Evolutionary conservation across 2,888 invertebrate genomes (phyloP), one percentile per base, ranked within the genome.

Genomic region (Patella ulyssiponensis): DNA sequence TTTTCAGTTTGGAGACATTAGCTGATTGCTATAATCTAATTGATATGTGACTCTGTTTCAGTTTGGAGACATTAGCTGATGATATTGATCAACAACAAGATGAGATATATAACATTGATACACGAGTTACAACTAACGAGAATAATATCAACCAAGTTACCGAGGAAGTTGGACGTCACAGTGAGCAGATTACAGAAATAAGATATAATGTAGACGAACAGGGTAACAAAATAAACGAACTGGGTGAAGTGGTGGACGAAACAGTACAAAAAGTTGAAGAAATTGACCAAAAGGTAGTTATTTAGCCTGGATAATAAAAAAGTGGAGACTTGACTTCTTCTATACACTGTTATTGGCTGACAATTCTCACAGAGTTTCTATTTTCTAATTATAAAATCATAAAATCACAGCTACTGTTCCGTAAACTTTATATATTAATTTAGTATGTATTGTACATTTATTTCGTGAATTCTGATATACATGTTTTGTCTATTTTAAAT

Each of bases 281-380:
- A 77, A 86, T 90, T 74, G 90, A 90, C 72, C 82, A 85, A 74
- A 90, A 89, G 88, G 90, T 89, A 70, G 44, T 27, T 27, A 27
- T 27, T 27, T 27, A 27, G 27, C 27, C 1, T 27, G 27, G 27
- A 27, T 27, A 27, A 27, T 2, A 33, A 33, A 33, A 33, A 33
- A 2, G 3, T 3, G 3, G 33, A 4, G 33, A 3, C 33, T 33
- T 33, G 33, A 4, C 33, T 33, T 3, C 33, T 33, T 33, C 3
- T 33, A 33, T 33, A 33, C 33, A 33, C 3, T 44, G 44, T 44
- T 44, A 7, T 44, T 44, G 44, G 44, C 44, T 44, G 44, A 7
- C 7, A 44, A 7, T 44, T 44, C 44, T 7, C 33, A 2, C 44
- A 44, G 7, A 7, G 44, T 44, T 44, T 44, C 44, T 7, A 0